Conservation (phyloP, 2,113 vertebrate genomes). For the Trochalopteron elliotii region DNA sequence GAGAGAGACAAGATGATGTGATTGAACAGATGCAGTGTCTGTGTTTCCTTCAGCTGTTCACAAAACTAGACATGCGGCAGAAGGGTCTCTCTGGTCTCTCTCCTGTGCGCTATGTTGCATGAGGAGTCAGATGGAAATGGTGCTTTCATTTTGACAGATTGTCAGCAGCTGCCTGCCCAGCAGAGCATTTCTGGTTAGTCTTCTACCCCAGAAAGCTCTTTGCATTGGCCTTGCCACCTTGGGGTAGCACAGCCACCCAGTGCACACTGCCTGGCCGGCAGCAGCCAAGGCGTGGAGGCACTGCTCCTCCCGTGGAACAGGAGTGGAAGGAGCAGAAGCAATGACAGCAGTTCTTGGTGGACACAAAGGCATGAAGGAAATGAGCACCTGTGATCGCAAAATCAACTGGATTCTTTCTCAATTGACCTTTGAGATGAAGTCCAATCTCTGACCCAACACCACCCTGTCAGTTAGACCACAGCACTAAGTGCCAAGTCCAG, state of each 20-base stretch:
- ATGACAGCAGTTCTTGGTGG: rapidly evolving
- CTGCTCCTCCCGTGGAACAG: rapidly evolving
- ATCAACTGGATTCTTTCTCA: background rate
- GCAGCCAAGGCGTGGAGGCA: rapidly evolving
- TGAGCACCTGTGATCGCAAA: background rate
- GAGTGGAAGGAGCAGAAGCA: background rate
- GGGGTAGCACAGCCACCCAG: rapidly evolving
- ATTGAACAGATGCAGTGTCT: background rate
- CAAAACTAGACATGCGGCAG: rapidly evolving
- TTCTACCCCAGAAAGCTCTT: background rate
- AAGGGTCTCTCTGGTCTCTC: background rate
- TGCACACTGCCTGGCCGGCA: rapidly evolving
- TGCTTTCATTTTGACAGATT: background rate
- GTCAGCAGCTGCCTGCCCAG: background rate
- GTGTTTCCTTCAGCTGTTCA: background rate
- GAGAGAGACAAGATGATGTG: background rate
- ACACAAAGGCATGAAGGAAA: no score
- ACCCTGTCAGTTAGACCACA: background rate
- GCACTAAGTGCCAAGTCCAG: background rate
- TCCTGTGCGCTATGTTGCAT: background rate
- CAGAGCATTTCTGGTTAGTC: rapidly evolving
- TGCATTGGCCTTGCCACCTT: background rate
- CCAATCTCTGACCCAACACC: background rate
- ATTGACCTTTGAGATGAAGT: background rate
- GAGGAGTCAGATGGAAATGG: background rate